Conservation (phyloP, 2,113 vertebrate species). For the Petrocephalus zakoni region DNA sequence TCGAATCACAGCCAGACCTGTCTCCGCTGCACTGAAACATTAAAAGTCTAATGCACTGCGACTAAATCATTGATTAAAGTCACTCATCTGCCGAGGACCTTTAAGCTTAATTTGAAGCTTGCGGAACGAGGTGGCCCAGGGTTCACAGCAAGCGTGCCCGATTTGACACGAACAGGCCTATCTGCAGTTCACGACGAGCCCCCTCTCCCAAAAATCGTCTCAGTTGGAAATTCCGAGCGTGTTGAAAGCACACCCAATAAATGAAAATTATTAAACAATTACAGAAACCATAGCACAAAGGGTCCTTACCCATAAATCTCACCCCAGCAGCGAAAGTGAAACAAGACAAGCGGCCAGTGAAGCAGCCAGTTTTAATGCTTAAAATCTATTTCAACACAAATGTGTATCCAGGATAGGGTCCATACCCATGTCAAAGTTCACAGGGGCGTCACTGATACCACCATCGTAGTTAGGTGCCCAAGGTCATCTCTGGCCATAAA, state of each 20-base stretch:
- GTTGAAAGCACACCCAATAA: background rate
- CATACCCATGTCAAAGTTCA: background rate
- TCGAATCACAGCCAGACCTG: slow-evolving; percentile 15
- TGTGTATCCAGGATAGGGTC: background rate
- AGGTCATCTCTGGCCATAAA: background rate
- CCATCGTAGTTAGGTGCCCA: background rate
- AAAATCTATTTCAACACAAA: background rate
- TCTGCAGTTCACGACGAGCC: background rate
- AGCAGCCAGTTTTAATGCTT: background rate
- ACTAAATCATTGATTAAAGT: slow-evolving; percentile 46
- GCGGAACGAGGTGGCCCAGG: slow-evolving; percentile 30
- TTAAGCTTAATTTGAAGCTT: slow-evolving; percentile 40
- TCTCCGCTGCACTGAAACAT: slow-evolving; percentile 36
- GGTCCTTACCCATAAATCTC: background rate
- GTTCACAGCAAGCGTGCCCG: slow-evolving; percentile 39
- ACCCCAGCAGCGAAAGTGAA: background rate
- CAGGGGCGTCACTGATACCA: background rate
- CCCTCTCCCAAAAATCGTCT: background rate
- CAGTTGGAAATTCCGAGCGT: background rate
- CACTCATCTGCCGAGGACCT: slow-evolving; percentile 41
- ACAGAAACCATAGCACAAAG: background rate
- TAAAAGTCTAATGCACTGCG: slow-evolving; percentile 39
- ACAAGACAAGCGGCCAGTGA: no score
- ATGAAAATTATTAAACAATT: slow-evolving; percentile 1
- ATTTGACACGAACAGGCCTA: slow-evolving; percentile 24